phyloP scores from a whole-genome alignment of 2,113 vertebrate genomes.

The Odontophorus gujanensis region DNA sequence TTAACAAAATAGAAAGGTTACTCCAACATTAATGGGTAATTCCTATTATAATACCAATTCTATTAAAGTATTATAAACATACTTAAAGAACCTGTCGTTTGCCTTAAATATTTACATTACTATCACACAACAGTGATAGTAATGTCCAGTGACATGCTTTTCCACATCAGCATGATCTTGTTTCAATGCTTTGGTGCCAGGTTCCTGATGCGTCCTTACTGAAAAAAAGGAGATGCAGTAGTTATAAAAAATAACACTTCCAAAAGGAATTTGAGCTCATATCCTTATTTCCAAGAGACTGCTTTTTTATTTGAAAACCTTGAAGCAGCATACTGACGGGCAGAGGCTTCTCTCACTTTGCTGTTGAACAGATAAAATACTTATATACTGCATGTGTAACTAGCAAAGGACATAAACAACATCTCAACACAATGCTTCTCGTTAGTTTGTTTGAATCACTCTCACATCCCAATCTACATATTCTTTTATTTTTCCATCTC shows the following conservation, averaged over 20 bases:
- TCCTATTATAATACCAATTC: background rate
- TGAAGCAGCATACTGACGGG: background rate
- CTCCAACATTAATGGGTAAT: background rate
- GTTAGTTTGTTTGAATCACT: background rate
- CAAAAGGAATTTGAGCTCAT: background rate
- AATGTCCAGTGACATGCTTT: background rate
- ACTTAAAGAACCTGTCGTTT: background rate
- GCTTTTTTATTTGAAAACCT: background rate
- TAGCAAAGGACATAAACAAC: background rate
- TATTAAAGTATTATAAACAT: background rate
- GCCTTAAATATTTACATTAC: background rate
- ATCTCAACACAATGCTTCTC: background rate
- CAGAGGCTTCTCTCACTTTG: background rate
- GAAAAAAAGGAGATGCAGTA: background rate
- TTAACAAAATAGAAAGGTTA: background rate
- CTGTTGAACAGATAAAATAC: background rate
- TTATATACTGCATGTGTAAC: background rate
- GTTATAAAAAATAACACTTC: background rate
- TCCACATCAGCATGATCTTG: background rate
- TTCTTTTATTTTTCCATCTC: too few species aligned
- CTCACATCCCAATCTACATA: background rate
- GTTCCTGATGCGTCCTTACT: background rate
- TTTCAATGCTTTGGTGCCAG: background rate
- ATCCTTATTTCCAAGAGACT: background rate
- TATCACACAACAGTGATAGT: background rate